Percentiles rank a stretch among this genome's conserved stretches.
These are phyloP conservation scores for Helarctos malayanus DNA, from an alignment of 2,797 vertebrate species.

Conservation along the genomic window DNA sequence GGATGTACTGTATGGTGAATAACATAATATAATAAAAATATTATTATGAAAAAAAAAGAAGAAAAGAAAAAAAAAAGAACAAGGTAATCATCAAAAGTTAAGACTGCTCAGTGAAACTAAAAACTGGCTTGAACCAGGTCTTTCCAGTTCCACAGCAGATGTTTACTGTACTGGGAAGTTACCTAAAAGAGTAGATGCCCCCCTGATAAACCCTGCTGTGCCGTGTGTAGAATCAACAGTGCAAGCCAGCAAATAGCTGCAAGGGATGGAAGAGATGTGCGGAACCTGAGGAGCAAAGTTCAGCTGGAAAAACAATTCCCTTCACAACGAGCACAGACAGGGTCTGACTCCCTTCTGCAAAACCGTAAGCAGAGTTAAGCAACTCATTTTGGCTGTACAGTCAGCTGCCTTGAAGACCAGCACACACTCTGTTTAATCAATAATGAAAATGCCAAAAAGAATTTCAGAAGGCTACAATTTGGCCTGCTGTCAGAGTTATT, in stretches of 20 bases:
- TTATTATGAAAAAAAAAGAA: too few relatives aligned
- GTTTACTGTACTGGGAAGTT: conserved; percentile 73
- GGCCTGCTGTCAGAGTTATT: not conserved
- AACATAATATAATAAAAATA: too few relatives aligned
- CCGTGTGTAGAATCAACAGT: conserved; percentile 9
- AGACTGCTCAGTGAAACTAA: conserved; percentile 2
- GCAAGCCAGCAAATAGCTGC: conserved; percentile 59
- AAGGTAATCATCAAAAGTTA: not conserved
- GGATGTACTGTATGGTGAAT: too few relatives aligned
- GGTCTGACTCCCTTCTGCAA: conserved; percentile 32
- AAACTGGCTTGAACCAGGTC: conserved; percentile 72
- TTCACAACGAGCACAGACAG: not conserved
- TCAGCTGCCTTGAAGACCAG: conserved; percentile 50
- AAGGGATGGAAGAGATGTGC: not conserved
- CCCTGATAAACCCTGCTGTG: conserved; percentile 68
- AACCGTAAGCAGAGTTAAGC: conserved; percentile 59
- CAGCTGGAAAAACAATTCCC: conserved; percentile 59
- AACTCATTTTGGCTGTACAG: conserved; percentile 73
- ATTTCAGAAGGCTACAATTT: not conserved
- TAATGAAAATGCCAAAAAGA: conserved; percentile 65
- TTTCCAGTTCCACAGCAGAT: conserved; percentile 73
- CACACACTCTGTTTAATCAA: conserved; percentile 56
- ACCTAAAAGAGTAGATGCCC: conserved; percentile 61
- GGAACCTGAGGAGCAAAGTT: conserved; percentile 48
- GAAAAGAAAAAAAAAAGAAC: not conserved